phyloP scores from a whole-genome alignment of 2,888 invertebrate genomes.

The Dicyrtomina minuta region DNA sequence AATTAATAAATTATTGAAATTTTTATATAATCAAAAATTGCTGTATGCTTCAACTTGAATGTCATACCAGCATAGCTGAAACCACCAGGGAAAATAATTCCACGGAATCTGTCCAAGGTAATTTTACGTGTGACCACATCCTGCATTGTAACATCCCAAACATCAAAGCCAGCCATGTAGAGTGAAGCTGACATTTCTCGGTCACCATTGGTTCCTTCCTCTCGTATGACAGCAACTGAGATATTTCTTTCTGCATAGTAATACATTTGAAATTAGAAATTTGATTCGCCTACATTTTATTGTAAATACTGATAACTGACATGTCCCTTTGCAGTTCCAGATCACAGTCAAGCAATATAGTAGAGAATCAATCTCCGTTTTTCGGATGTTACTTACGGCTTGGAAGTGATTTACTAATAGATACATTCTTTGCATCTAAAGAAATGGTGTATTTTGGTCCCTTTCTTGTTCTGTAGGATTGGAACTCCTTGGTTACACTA shows the following conservation, averaged over 20 bases:
- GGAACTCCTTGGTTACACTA: constrained; percentile 78
- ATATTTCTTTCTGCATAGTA: constrained; percentile 56
- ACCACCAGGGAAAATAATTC: constrained; percentile 95
- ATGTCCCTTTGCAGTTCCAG: neutral
- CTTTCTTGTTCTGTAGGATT: constrained; percentile 67
- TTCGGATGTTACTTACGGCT: neutral
- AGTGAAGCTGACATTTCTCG: constrained; percentile 84
- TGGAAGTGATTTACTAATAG: constrained; percentile 55
- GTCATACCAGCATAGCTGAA: constrained; percentile 94
- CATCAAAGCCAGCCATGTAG: constrained; percentile 74
- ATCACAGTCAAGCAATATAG: too few species aligned
- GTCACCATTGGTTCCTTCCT: constrained; percentile 97
- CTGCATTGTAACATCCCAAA: constrained; percentile 93
- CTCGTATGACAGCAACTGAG: constrained; percentile 88
- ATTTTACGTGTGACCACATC: constrained; percentile 74
- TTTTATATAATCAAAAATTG: too few species aligned
- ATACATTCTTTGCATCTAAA: constrained; percentile 60
- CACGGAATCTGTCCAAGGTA: constrained; percentile 77
- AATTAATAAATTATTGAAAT: too few species aligned
- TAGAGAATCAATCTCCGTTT: too few species aligned
- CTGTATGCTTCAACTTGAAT: too few species aligned
- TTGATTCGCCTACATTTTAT: neutral
- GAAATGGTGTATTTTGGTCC: constrained; percentile 72
- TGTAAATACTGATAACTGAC: neutral
- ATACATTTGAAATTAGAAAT: neutral